Evolutionary conservation across 2,888 invertebrate species (phyloP), one percentile per base, ranked within the genome.

Genomic region (Tridacna gigas): DNA sequence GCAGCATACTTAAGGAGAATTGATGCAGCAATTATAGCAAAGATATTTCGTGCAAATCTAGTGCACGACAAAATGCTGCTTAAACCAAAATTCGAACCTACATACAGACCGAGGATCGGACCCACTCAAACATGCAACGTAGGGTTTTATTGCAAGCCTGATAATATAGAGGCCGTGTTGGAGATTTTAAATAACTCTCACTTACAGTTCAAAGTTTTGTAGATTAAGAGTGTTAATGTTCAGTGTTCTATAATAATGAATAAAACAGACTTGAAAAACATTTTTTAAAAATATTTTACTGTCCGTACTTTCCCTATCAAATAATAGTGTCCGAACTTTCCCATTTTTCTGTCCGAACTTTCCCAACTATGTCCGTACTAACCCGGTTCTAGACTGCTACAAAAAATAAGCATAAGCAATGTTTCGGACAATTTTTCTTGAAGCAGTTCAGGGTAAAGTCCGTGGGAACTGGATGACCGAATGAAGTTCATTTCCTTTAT

Each of bases 121-220:
- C 26, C 67, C 11, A 7, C 11, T 26, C 26, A 67, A 67, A 9
- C 7, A n/a, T 67, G 67, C 11, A 67, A 26, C n/a, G 13, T 65
- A n/a, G 65, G 65, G 65, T 56, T 65, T 65, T 65, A 65, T 65
- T 65, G 13, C 15, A 65, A 65, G 13, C 12, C 65, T 65, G 22
- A 18, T n/a, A 18, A 65, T 65, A 22, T 65, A 65, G 11, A 65
- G 11, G 13, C 67, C 26, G 67, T 26, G 13, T 37, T 28, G 26
- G n/a, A 67, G 37, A 67, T 67, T 67, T 37, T 67, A 67, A 67
- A 67, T 37, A 20, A 67, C 26, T 67, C 67, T n/a, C n/a, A n/a
- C n/a, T n/a, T n/a, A n/a, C 22, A 65, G n/a, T 65, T 65, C 26
- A 4, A 65, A 65, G 65, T 65, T 65, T n/a, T 65, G 65, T 65